A percentile compares a stretch with the other conserved stretches of the same genome.
phyloP scores from a whole-genome alignment of 2,797 vertebrate species.

The Euthynnus affinis region DNA sequence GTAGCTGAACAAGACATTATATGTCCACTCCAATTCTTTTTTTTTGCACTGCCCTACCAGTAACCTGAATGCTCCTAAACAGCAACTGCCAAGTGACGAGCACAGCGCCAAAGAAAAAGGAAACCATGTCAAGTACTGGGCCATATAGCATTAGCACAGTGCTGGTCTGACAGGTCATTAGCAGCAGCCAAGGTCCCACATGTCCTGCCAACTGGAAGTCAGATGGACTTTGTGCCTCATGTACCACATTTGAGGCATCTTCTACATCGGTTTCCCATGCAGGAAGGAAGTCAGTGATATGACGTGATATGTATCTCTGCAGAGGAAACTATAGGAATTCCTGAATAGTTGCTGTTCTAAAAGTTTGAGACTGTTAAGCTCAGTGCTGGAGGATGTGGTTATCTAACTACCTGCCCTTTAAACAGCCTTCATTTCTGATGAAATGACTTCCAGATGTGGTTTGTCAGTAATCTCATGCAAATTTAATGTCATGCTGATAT shows the following conservation, averaged over 20 bases:
- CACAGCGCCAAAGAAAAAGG: conserved; percentile 1
- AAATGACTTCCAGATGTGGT: conserved; percentile 40
- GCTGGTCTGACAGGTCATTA: conserved; percentile 13
- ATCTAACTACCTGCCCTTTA: conserved; percentile 64
- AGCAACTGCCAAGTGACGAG: conserved; percentile 9
- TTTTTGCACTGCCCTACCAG: background rate
- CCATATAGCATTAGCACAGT: conserved; percentile 38
- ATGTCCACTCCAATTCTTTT: background rate
- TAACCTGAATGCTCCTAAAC: conserved; percentile 25
- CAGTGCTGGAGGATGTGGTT: conserved; percentile 63
- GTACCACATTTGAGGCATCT: background rate
- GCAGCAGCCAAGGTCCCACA: conserved; percentile 40
- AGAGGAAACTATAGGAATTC: conserved; percentile 52
- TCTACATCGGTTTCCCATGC: conserved; percentile 48
- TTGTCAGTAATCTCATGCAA: conserved; percentile 34
- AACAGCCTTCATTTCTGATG: conserved; percentile 35
- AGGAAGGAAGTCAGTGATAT: conserved; percentile 56
- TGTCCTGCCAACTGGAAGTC: conserved; percentile 52
- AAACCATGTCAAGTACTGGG: conserved; percentile 26
- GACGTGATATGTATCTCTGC: conserved; percentile 19
- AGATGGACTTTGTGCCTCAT: conserved; percentile 25
- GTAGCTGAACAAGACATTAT: conserved; percentile 1
- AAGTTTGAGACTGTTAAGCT: conserved; percentile 44
- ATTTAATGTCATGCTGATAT: conserved; percentile 4
- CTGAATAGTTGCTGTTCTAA: conserved; percentile 25